Percentiles rank a stretch among this genome's conserved stretches.
Evolutionary conservation across 1,140 invertebrate genomes (phyloP).

Genomic region (Camponotus vicinus): DNA sequence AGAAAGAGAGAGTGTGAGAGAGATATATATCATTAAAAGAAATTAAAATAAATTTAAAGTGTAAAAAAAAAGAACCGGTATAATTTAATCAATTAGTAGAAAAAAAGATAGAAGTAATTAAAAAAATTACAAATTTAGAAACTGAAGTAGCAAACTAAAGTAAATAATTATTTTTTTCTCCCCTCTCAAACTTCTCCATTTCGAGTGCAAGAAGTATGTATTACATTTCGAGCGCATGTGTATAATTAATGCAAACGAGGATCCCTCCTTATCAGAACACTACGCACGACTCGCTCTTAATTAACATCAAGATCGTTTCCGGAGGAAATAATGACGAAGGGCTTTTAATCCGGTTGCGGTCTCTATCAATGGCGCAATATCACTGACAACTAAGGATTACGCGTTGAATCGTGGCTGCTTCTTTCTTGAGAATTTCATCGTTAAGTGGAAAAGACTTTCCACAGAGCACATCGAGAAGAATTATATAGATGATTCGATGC

Average conservation of each 20-base stretch:
- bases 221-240: constrained; percentile 53
- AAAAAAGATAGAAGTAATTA: constrained; percentile 16
- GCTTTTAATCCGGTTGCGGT: constrained; percentile 39
- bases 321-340: constrained; percentile 5
- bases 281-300: constrained; percentile 53
- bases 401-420: neutral
- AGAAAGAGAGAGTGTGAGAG: no score
- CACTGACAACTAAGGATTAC: constrained; percentile 13
- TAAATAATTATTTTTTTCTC: constrained; percentile 29
- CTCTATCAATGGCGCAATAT: constrained; percentile 10
- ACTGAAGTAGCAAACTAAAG: constrained; percentile 31
- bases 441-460: neutral
- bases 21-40: neutral
- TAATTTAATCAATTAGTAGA: constrained; percentile 26
- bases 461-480: neutral
- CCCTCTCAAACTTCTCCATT: neutral
- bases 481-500: neutral
- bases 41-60: neutral
- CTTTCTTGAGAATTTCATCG: neutral
- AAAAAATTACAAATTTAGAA: constrained; percentile 10
- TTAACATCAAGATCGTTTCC: constrained; percentile 51
- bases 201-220: constrained; percentile 36
- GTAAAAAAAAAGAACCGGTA: neutral
- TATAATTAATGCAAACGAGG: constrained; percentile 59
- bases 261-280: constrained; percentile 53